A percentile compares a stretch with the other conserved stretches of the same genome.
These are phyloP conservation scores for Helicolenus hilgendorfi DNA, from an alignment of 2,797 vertebrate species.

Conservation along the genomic window DNA sequence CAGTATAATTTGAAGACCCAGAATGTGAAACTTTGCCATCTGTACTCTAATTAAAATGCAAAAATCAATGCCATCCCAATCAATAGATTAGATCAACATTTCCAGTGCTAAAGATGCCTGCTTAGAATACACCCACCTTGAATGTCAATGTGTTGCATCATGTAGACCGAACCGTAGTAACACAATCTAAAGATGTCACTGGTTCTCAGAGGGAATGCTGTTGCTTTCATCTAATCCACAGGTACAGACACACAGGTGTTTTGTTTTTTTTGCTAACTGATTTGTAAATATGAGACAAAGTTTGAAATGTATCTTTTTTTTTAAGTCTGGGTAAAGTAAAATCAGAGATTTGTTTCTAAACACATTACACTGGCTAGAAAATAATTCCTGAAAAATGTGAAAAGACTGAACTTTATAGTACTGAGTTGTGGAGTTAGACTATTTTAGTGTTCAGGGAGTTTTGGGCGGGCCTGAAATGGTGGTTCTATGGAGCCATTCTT, in stretches of 20 bases:
- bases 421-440: background rate
- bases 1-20: background rate
- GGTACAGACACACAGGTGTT: background rate
- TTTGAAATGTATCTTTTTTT: background rate
- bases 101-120: background rate
- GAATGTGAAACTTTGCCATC: background rate
- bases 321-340: too few relatives aligned
- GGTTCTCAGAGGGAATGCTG: background rate
- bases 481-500: background rate
- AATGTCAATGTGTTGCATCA: background rate
- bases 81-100: background rate
- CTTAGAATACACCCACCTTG: background rate
- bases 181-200: background rate
- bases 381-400: background rate
- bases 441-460: background rate
- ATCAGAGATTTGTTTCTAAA: too few relatives aligned
- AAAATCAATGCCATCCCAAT: background rate
- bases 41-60: background rate
- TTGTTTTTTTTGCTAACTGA: background rate
- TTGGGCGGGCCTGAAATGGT: background rate
- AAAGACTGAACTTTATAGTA: background rate
- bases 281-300: background rate
- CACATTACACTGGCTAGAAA: background rate
- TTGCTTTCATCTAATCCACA: background rate
- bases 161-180: background rate